Percentiles rank a stretch among this genome's conserved stretches.
Conservation (phyloP, 2,888 invertebrate genomes). For the Lysandra coridon region DNA sequence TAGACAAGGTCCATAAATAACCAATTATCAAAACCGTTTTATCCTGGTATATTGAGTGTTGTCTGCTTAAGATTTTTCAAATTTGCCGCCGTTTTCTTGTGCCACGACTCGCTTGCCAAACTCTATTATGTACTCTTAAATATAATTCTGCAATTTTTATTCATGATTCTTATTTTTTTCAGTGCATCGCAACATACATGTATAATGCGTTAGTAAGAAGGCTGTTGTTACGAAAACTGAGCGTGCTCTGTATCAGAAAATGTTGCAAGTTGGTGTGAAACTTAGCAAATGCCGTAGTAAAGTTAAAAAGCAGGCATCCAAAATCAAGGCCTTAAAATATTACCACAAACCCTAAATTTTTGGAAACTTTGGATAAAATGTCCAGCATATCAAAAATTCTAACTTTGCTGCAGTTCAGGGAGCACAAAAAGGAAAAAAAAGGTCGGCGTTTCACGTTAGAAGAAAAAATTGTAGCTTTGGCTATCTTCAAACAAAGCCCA, state of each 20-base stretch:
- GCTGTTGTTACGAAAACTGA: constrained; percentile 9
- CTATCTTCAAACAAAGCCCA: constrained; percentile 36
- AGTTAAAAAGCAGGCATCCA: constrained; percentile 25
- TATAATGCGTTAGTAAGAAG: constrained; percentile 11
- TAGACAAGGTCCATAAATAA: too few species aligned
- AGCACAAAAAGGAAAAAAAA: constrained; percentile 34
- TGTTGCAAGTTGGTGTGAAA: constrained; percentile 27
- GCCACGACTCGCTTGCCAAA: too few species aligned
- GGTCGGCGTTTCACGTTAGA: constrained; percentile 38
- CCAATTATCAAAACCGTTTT: too few species aligned
- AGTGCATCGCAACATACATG: neutral
- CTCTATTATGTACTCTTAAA: too few species aligned
- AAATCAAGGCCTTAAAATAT: constrained; percentile 31
- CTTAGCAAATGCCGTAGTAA: constrained; percentile 33
- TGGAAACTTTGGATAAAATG: constrained; percentile 29
- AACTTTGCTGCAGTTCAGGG: neutral
- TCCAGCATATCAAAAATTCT: constrained; percentile 34
- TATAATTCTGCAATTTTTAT: too few species aligned
- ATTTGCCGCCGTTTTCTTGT: too few species aligned
- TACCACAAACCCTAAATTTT: constrained; percentile 29
- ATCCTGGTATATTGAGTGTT: too few species aligned
- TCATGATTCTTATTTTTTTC: constrained; percentile 5
- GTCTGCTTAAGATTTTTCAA: too few species aligned
- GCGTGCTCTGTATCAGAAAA: constrained; percentile 17
- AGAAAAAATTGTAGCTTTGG: constrained; percentile 41